Base-by-base conservation (phyloP, 2,888 invertebrate genomes). In the Ditylenchus weischeri region DNA sequence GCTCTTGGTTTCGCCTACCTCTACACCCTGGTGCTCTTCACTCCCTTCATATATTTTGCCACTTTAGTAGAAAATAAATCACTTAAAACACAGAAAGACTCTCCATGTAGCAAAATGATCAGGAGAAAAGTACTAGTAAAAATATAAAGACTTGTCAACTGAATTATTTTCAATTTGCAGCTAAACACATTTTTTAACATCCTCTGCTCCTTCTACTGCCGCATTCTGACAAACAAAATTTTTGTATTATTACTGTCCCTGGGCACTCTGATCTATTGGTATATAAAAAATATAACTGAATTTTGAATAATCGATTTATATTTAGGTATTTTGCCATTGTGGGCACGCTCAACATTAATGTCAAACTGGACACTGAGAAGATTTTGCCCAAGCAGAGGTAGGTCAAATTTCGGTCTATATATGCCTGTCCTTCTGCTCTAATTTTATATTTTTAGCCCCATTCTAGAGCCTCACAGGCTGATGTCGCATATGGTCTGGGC, bases 1-100 rank as follows among this genome's bases (percentile, higher is more conserved):
- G 79, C 82, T 4, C 72, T 82, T 54, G 76, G 76, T n/a, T 71
- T 81, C 38, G 77, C 79, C 67, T 82, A 79, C 70, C 69, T 81
- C 57, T 83, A 76, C 74, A 78, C 82, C 51, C 49, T 68, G 21
- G 59, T 68, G 57, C 66, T 68, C 43, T 68, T 68, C 58, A 59
- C 61, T 0, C 65, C 69, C 23, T 48, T 68, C 23, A 68, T 68
- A 7, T 68, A 49, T 51, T 67, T 67, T 54, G 66, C 69, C 35
- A 67, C 49, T 36, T 19, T 68, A 19, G 38, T 68, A 15, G 69
- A 68, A 29, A 47, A 66, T 15, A 23, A 36, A 48, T 11, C 38
- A 48, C 43, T 21, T 19, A 69, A 64, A 43, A 38, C 57, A 13
- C 13, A 62, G 21, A 35, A 49, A 23, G 23, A 38, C 21, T 47